phyloP scores from a whole-genome alignment of 2,113 vertebrate genomes.

The Illadopsis cleaveri region DNA sequence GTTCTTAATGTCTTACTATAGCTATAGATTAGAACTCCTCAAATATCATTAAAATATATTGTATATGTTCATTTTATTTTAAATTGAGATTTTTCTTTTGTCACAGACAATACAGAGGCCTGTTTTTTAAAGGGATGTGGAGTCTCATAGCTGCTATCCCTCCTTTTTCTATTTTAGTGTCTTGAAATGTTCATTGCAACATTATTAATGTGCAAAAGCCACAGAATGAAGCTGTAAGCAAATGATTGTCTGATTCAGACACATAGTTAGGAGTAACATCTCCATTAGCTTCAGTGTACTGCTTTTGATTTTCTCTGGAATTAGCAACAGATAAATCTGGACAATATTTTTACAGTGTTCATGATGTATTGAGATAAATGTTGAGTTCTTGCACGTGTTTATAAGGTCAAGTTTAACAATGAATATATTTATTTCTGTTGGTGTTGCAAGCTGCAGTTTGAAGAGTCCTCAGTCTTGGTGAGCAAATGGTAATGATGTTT shows the following conservation, averaged over 20 bases:
- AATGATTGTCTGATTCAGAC: background rate
- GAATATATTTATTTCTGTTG: conserved; percentile 33
- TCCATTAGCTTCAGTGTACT: background rate
- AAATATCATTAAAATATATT: background rate
- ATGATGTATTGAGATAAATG: conserved; percentile 6
- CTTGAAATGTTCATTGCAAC: background rate
- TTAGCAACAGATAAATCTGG: background rate
- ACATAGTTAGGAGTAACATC: background rate
- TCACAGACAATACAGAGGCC: background rate
- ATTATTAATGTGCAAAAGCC: background rate
- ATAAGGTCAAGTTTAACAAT: conserved; percentile 18
- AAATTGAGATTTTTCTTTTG: background rate
- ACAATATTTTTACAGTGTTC: background rate
- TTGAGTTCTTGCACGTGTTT: background rate
- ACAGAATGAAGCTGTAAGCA: background rate
- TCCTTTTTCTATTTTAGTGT: background rate
- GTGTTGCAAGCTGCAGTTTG: background rate
- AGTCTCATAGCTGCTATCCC: background rate
- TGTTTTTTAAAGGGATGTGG: background rate
- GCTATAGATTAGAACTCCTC: background rate
- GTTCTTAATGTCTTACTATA: background rate
- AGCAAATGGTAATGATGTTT: background rate
- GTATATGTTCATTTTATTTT: background rate
- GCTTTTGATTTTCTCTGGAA: background rate
- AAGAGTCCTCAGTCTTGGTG: background rate